Conservation (phyloP, 2,113 vertebrate genomes). For the Engraulis encrasicolus region DNA sequence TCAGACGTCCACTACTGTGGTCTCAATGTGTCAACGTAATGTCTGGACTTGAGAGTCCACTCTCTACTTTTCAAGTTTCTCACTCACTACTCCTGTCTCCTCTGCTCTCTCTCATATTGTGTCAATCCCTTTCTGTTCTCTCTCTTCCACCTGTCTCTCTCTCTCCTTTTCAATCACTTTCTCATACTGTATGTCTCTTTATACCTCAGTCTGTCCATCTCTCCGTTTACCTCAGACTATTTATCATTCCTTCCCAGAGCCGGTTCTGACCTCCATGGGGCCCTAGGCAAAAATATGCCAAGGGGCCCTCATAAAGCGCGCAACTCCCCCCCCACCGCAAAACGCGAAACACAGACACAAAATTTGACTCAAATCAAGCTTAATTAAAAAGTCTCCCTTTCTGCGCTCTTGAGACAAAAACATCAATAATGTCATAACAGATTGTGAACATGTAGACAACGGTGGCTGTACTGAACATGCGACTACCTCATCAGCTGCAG, state of each 20-base stretch:
- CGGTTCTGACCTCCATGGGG: neutral
- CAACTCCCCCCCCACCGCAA: too few relatives aligned
- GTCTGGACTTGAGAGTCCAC: neutral
- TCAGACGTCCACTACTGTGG: neutral
- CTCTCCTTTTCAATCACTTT: conserved; percentile 65
- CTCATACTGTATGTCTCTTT: neutral
- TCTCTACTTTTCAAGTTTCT: neutral
- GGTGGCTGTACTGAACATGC: too few relatives aligned
- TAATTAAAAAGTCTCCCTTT: too few relatives aligned
- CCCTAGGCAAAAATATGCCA: too few relatives aligned
- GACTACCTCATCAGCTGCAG: too few relatives aligned
- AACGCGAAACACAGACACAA: too few relatives aligned
- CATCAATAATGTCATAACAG: too few relatives aligned
- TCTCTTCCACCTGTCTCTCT: conserved; percentile 49
- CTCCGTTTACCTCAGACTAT: neutral
- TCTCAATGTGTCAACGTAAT: neutral
- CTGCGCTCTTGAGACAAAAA: too few relatives aligned
- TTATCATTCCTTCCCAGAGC: neutral
- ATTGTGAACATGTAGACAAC: too few relatives aligned
- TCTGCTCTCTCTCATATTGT: neutral
- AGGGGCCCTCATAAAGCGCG: too few relatives aligned
- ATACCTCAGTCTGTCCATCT: neutral
- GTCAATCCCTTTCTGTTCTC: neutral
- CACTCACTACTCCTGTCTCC: neutral
- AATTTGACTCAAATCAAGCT: too few relatives aligned